These are phyloP conservation scores for Hemibagrus wyckioides DNA, from an alignment of 2,113 vertebrate species.

Conservation along the genomic window DNA sequence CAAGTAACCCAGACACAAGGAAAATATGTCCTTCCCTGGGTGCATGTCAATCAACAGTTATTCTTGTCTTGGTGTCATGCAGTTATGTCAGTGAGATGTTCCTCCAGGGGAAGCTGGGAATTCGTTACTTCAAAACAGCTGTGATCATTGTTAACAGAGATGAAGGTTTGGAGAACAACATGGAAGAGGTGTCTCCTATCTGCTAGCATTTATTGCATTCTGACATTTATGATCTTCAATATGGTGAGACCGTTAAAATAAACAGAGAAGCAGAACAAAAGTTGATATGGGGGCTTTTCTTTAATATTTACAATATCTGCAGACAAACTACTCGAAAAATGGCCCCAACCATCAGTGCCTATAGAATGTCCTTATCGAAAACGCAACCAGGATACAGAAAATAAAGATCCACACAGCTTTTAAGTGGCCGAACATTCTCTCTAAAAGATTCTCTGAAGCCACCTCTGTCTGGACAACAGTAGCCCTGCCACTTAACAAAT, in stretches of 20 bases:
- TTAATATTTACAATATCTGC: background rate
- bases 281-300: background rate
- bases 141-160: slow-evolving; percentile 35
- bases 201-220: background rate
- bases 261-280: background rate
- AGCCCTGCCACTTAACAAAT: background rate
- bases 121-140: slow-evolving; percentile 52
- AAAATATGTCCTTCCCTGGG: slow-evolving; percentile 51
- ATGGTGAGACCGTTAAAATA: no score
- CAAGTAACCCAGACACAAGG: slow-evolving; percentile 11
- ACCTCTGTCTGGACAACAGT: background rate
- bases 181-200: background rate
- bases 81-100: slow-evolving; percentile 59
- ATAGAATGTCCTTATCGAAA: background rate
- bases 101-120: slow-evolving; percentile 58
- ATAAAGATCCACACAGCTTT: background rate
- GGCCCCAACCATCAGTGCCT: background rate
- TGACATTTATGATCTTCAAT: background rate
- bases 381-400: background rate
- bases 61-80: slow-evolving; percentile 59
- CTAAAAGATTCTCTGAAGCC: background rate
- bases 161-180: background rate
- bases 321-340: background rate
- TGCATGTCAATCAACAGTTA: slow-evolving; percentile 63
- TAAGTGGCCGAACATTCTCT: background rate